A percentile compares a stretch with the other conserved stretches of the same genome.
phyloP scores from a whole-genome alignment of 2,888 invertebrate species.

The Empis livida region DNA sequence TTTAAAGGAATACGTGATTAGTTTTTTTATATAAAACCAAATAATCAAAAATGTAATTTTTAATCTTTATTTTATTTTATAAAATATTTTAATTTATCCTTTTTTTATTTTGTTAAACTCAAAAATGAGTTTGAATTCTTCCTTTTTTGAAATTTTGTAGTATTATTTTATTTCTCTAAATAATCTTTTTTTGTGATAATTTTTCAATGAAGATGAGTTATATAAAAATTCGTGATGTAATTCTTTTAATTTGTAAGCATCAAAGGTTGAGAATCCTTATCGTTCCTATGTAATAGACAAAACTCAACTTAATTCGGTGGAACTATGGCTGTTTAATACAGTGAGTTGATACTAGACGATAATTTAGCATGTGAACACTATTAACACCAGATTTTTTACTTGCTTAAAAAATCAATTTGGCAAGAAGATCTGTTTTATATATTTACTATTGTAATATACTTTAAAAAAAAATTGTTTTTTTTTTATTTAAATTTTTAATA shows the following conservation, averaged over 20 bases:
- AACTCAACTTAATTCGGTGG: constrained; percentile 12
- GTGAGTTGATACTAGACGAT: constrained; percentile 85
- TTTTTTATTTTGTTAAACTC: constrained; percentile 5
- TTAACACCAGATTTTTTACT: too few species aligned
- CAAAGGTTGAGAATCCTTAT: constrained; percentile 3
- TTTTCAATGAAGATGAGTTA: too few species aligned
- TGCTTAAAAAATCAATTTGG: too few species aligned
- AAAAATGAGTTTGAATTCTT: constrained; percentile 6
- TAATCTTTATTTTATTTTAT: background rate
- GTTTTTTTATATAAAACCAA: background rate
- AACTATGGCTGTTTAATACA: constrained; percentile 87
- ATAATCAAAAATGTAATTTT: background rate
- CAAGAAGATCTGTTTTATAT: too few species aligned
- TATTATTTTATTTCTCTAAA: background rate
- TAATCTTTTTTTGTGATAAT: too few species aligned
- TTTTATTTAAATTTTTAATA: too few species aligned
- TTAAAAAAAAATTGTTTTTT: too few species aligned
- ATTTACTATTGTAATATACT: too few species aligned
- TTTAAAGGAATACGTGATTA: constrained; percentile 36
- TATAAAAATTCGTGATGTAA: constrained; percentile 14
- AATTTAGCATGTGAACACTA: constrained; percentile 61
- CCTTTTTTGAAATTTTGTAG: constrained; percentile 2
- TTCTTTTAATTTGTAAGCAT: constrained; percentile 9
- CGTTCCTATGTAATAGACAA: background rate
- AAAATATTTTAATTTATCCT: background rate